A percentile compares a stretch with the other conserved stretches of the same genome.
Conservation (phyloP, 2,888 invertebrate genomes). For the Odontocolon sp. region DNA sequence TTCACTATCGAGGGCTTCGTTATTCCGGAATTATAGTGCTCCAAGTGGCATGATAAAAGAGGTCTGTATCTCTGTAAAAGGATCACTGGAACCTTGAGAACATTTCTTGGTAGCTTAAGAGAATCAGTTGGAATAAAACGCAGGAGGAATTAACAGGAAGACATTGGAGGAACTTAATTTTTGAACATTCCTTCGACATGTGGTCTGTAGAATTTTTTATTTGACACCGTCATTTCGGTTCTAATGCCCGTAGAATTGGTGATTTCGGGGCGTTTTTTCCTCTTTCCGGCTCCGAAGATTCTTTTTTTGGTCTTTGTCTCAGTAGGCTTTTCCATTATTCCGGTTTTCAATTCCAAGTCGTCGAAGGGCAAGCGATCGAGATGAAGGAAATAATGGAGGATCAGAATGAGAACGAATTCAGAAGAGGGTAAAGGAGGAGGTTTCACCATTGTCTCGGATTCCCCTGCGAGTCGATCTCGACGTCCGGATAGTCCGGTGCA, state of each 20-base stretch:
- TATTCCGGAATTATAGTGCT: constrained; percentile 45
- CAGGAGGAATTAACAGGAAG: constrained; percentile 13
- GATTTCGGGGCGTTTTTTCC: too few species aligned
- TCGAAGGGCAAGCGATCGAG: not conserved
- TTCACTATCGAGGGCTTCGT: constrained; percentile 38
- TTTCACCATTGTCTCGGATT: constrained; percentile 16
- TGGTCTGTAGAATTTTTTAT: too few species aligned
- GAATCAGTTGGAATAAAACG: not conserved
- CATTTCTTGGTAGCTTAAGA: constrained; percentile 10
- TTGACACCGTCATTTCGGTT: too few species aligned
- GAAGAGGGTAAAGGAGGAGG: not conserved
- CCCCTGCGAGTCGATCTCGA: not conserved
- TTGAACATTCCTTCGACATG: too few species aligned
- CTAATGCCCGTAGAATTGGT: too few species aligned
- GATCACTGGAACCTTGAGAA: not conserved
- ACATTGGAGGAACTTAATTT: too few species aligned
- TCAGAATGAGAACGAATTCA: not conserved
- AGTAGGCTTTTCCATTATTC: not conserved
- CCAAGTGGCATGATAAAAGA: constrained; percentile 10
- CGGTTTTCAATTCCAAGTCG: not conserved
- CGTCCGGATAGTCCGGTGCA: not conserved
- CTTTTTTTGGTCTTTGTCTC: not conserved
- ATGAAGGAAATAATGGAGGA: not conserved
- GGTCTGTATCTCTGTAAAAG: constrained; percentile 13
- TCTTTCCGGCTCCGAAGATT: not conserved